Evolutionary conservation across 2,113 vertebrate species (phyloP).

Genomic region (Grallaria varia): DNA sequence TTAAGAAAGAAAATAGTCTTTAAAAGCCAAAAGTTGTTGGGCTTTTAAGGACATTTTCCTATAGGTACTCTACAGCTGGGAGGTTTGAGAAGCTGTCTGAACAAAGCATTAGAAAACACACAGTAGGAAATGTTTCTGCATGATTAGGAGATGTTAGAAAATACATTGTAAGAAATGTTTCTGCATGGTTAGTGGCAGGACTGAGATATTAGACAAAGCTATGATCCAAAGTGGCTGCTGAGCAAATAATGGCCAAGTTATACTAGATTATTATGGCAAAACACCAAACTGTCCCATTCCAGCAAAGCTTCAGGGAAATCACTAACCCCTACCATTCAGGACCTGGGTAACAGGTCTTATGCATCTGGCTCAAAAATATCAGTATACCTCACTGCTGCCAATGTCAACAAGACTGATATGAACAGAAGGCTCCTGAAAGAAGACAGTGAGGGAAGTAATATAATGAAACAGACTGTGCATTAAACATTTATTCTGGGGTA

Average conservation of each 20-base stretch:
- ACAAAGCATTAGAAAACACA: neutral
- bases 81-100: neutral
- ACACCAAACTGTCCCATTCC: slow-evolving; percentile 9
- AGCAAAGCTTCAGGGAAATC: slow-evolving; percentile 15
- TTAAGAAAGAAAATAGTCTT: neutral
- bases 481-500: slow-evolving; percentile 15
- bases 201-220: slow-evolving; percentile 22
- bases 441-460: neutral
- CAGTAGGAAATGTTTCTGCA: neutral
- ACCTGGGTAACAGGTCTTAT: neutral
- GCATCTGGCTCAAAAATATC: slow-evolving; percentile 18
- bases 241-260: slow-evolving; percentile 12
- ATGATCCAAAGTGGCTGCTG: slow-evolving; percentile 1
- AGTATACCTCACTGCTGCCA: neutral
- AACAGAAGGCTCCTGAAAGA: slow-evolving; percentile 40
- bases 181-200: neutral
- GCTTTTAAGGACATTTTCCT: neutral
- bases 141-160: slow-evolving; percentile 17
- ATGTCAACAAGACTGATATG: slow-evolving; percentile 4
- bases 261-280: neutral
- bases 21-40: neutral
- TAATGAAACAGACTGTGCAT: neutral
- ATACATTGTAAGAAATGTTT: slow-evolving; percentile 15
- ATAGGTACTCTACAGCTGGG: neutral
- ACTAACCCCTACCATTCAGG: neutral